A percentile compares a stretch with the other conserved stretches of the same genome.
phyloP scores from a whole-genome alignment of 2,888 invertebrate species.

The Drosophila hamatofila region DNA sequence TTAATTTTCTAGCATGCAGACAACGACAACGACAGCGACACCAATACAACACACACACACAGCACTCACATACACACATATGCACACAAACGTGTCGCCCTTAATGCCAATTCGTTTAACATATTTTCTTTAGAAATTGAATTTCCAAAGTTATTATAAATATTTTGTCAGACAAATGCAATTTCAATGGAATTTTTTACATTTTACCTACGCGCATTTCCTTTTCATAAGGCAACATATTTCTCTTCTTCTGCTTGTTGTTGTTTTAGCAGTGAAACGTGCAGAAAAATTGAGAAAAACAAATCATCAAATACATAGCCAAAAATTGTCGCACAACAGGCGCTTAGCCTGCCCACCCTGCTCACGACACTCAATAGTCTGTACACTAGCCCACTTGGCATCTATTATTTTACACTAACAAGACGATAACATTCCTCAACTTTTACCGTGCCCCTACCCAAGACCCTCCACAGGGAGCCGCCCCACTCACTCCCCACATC shows the following conservation, averaged over 20 bases:
- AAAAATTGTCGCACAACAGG: slow-evolving; percentile 37
- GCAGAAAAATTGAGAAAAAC: slow-evolving; percentile 14
- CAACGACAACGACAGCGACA: slow-evolving; percentile 48
- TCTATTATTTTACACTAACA: slow-evolving; percentile 78
- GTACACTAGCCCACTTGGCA: slow-evolving; percentile 19
- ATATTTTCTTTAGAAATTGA: slow-evolving; percentile 80
- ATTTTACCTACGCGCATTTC: slow-evolving; percentile 49
- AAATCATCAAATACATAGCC: slow-evolving; percentile 47
- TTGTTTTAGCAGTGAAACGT: slow-evolving; percentile 5
- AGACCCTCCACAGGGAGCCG: not conserved
- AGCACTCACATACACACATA: slow-evolving; percentile 14
- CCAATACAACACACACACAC: slow-evolving; percentile 12
- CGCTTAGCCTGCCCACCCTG: slow-evolving; percentile 3
- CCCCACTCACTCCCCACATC: not conserved
- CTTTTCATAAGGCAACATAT: slow-evolving; percentile 5
- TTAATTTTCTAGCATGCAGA: slow-evolving; percentile 68
- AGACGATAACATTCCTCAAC: slow-evolving; percentile 61
- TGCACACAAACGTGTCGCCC: slow-evolving; percentile 19
- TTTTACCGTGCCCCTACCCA: slow-evolving; percentile 10
- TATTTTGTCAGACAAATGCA: slow-evolving; percentile 71
- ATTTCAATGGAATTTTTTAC: slow-evolving; percentile 71
- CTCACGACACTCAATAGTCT: not conserved
- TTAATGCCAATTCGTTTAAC: slow-evolving; percentile 70
- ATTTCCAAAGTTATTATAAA: slow-evolving; percentile 79
- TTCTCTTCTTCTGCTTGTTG: not conserved